Conservation (phyloP, 2,113 vertebrate genomes). For the Calidris pygmaea region DNA sequence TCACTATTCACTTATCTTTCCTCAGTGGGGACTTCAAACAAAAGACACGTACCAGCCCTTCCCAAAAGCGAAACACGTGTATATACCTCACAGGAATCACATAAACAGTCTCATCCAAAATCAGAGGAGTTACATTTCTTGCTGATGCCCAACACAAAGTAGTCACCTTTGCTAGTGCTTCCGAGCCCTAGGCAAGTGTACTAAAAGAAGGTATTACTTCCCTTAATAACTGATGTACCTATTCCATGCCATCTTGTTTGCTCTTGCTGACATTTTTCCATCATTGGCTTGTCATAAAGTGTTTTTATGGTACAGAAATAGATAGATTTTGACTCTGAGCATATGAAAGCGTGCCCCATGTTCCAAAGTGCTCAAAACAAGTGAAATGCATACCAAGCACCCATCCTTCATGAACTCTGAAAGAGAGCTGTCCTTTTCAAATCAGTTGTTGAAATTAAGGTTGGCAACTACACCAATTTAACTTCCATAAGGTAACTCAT, state of each 20-base stretch:
- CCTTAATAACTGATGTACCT: background rate
- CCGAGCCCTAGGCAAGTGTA: background rate
- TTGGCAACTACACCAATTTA: background rate
- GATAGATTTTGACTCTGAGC: background rate
- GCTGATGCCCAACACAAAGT: background rate
- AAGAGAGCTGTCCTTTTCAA: background rate
- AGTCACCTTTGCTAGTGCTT: background rate
- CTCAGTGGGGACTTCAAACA: rapidly evolving
- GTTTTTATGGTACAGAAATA: background rate
- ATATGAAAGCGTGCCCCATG: background rate
- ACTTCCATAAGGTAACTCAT: background rate
- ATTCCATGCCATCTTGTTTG: background rate
- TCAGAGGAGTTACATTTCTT: background rate
- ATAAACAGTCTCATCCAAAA: background rate
- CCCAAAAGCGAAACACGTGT: background rate
- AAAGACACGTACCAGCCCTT: background rate
- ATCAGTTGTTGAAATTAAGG: background rate
- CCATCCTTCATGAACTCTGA: background rate
- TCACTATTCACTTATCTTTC: background rate
- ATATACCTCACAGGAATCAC: background rate
- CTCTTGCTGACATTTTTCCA: background rate
- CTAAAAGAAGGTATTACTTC: background rate
- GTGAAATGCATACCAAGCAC: background rate
- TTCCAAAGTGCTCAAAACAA: background rate
- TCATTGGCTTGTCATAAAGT: background rate